phyloP scores from a whole-genome alignment of 2,113 vertebrate species.

The Cettia cetti region DNA sequence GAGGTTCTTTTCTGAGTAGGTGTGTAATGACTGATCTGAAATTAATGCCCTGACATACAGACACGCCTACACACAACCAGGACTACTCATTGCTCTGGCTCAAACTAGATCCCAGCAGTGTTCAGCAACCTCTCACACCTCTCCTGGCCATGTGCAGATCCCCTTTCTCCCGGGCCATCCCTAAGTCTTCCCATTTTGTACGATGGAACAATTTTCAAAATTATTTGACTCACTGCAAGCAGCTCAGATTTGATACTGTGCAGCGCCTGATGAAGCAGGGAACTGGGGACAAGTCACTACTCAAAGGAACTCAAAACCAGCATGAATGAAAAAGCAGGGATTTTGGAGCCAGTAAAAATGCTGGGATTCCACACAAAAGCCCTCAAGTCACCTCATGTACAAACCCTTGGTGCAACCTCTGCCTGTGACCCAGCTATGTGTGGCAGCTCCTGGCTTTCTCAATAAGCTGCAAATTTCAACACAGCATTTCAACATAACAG shows the following conservation, averaged over 20 bases:
- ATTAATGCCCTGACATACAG: not conserved
- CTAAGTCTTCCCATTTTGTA: not conserved
- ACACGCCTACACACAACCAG: accelerated
- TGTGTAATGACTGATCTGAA: not conserved
- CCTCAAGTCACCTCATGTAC: not conserved
- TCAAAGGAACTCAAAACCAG: not conserved
- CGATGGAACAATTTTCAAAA: not conserved
- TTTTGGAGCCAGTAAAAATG: not conserved
- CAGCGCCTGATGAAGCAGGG: accelerated
- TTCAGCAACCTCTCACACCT: not conserved
- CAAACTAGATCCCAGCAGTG: accelerated
- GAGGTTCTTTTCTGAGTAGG: not conserved
- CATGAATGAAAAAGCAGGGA: not conserved
- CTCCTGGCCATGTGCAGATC: not conserved
- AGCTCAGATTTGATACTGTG: not conserved
- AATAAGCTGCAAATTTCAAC: not conserved
- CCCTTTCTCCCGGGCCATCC: not conserved
- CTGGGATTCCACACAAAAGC: not conserved
- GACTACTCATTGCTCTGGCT: not conserved
- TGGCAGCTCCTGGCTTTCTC: not conserved
- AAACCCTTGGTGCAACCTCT: not conserved
- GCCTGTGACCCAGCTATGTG: not conserved
- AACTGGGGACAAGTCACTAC: not conserved
- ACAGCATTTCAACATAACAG: not conserved
- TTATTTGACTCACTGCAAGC: not conserved